These are phyloP conservation scores for Aeoliscus strigatus DNA, from an alignment of 2,797 vertebrate species.

Conservation along the genomic window DNA sequence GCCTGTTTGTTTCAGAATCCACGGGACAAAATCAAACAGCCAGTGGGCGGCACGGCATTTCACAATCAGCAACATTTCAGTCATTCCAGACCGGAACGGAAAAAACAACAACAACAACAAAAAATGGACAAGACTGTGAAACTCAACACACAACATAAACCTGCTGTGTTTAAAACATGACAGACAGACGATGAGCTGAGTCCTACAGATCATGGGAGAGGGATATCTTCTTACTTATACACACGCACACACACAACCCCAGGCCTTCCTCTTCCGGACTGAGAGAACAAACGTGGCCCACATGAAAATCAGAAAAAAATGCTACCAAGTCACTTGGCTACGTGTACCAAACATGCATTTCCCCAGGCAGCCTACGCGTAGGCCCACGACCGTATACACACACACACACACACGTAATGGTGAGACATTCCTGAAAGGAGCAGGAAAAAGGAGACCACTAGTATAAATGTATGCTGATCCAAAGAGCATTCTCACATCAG, in stretches of 20 bases:
- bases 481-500: constrained; percentile 60
- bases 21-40: too few relatives aligned
- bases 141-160: constrained; percentile 16
- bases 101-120: constrained; percentile 2
- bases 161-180: constrained; percentile 17
- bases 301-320: constrained; percentile 63
- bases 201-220: constrained; percentile 39
- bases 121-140: constrained; percentile 10
- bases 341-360: constrained; percentile 44
- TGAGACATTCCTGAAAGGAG: constrained; percentile 44
- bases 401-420: constrained; percentile 14
- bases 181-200: constrained; percentile 22
- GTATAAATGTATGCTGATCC: constrained; percentile 45
- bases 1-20: too few relatives aligned
- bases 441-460: constrained; percentile 34
- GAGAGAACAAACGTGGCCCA: constrained; percentile 70
- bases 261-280: constrained; percentile 76
- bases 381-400: constrained; percentile 27
- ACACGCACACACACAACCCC: constrained; percentile 43
- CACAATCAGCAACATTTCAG: constrained; percentile 9
- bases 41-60: not conserved
- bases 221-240: constrained; percentile 48
- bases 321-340: constrained; percentile 55
- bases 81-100: not conserved
- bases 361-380: constrained; percentile 30